Evolutionary conservation across 2,113 vertebrate species (phyloP), one percentile per base, ranked within the genome.

Genomic region (Mobula hypostoma): DNA sequence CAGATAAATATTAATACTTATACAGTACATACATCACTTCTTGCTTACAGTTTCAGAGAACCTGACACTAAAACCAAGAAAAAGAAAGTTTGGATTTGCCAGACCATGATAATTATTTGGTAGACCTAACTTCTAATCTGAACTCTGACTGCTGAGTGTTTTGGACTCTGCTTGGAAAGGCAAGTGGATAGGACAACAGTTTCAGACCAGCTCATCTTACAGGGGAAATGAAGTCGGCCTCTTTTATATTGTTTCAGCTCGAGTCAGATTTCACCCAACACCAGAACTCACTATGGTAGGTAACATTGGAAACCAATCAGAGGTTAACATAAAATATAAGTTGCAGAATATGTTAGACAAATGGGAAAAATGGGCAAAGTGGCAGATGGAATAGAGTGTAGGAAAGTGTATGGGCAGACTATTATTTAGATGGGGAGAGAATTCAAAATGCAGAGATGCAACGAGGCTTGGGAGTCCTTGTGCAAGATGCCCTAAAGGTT

Each of bases 1-100:
- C 94, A 95, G 92, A 56, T 14, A 87, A 93, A 95, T 94, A 94
- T 24, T 85, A 5, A 0, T 15, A 7, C 70, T 94, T 94, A 70
- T 94, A 90, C 24, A 95, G 76, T 94, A 90, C 24, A 95, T 95
- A 5, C 19, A 27, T 56, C 94, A 76, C 94, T 94, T 63, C 40
- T 94, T 94, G 79, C 90, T 7, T 36, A 80, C 78, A 15, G 17
- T 70, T 15, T 70, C 68, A 0, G 68, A 70, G 68, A 91, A 94
- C 94, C 80, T 72, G 56, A 6, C 7, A 79, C 61, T n/a, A 94
- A 93, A 68, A 94, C 56, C 7, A 72, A 68, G 40, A 90, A 80
- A 36, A 77, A 77, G n/a, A 40, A 36, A 48, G 32, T 12, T 92
- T 68, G 90, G 66, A 68, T 58, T 66, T 66, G n/a, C 58, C 9